phyloP scores from a whole-genome alignment of 1,140 invertebrate genomes.

The Oryzaephilus surinamensis region DNA sequence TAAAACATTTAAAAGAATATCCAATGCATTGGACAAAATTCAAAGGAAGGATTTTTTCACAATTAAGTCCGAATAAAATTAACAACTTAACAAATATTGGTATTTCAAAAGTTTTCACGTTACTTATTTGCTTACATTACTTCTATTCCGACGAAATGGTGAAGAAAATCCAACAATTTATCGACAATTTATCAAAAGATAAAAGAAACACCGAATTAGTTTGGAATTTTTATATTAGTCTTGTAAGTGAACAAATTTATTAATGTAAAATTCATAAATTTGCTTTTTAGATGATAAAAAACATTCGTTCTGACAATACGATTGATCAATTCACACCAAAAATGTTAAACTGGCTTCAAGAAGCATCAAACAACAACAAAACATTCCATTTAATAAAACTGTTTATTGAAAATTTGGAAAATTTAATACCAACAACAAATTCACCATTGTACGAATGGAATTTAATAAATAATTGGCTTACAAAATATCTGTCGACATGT shows the following conservation, averaged over 20 bases:
- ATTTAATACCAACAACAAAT: slow-evolving; percentile 17
- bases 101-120: slow-evolving; percentile 21
- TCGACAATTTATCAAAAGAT: slow-evolving; percentile 20
- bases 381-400: slow-evolving; percentile 21
- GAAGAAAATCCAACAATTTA: slow-evolving; percentile 23
- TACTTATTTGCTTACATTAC: slow-evolving; percentile 22
- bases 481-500: slow-evolving; percentile 24
- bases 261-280: slow-evolving; percentile 2
- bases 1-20: slow-evolving; percentile 22
- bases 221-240: slow-evolving; percentile 25
- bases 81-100: slow-evolving; percentile 24
- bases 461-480: slow-evolving; percentile 25
- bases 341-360: too few species aligned
- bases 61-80: slow-evolving; percentile 28
- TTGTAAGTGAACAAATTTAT: slow-evolving; percentile 31
- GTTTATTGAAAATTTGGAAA: slow-evolving; percentile 22
- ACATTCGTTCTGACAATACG: slow-evolving; percentile 15
- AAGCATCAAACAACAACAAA: slow-evolving; percentile 17
- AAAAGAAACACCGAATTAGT: slow-evolving; percentile 15
- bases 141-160: slow-evolving; percentile 25
- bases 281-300: slow-evolving; percentile 19
- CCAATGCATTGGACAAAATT: slow-evolving; percentile 31
- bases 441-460: slow-evolving; percentile 25
- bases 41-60: slow-evolving; percentile 31
- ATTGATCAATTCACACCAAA: slow-evolving; percentile 17